Evolutionary conservation across 2,113 vertebrate genomes (phyloP).

Genomic region (Peromyscus polionotus): DNA sequence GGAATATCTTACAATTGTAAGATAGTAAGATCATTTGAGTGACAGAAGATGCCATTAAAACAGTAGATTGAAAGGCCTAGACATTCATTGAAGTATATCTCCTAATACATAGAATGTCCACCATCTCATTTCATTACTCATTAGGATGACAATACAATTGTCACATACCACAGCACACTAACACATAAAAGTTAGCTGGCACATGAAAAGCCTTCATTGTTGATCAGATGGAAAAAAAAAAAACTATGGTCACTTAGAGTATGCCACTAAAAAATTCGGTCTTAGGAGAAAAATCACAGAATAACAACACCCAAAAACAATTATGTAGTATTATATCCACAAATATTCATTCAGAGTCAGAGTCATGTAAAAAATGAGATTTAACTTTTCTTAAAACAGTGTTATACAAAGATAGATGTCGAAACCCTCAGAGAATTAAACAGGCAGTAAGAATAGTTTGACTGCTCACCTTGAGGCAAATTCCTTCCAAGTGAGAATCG

Average conservation of each 20-base stretch:
- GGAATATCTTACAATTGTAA: neutral
- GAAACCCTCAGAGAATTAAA: neutral
- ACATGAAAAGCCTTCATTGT: neutral
- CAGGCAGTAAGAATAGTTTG: neutral
- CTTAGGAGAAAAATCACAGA: neutral
- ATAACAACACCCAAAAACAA: neutral
- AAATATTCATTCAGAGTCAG: neutral
- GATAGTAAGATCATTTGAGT: neutral
- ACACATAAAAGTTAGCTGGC: neutral
- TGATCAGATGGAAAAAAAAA: neutral
- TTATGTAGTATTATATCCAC: neutral
- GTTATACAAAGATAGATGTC: neutral
- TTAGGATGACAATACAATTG: neutral
- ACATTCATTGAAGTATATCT: neutral
- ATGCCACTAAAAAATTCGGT: neutral
- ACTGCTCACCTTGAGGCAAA: conserved; percentile 14
- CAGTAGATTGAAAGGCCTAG: neutral
- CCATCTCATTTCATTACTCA: neutral
- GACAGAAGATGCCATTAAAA: neutral
- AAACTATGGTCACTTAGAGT: neutral
- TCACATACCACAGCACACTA: neutral
- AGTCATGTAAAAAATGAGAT: neutral
- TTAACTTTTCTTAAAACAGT: neutral
- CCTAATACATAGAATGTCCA: neutral
- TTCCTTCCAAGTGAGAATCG: neutral